These are phyloP conservation scores for Germaria angustata DNA, from an alignment of 2,888 invertebrate genomes.

Conservation along the genomic window DNA sequence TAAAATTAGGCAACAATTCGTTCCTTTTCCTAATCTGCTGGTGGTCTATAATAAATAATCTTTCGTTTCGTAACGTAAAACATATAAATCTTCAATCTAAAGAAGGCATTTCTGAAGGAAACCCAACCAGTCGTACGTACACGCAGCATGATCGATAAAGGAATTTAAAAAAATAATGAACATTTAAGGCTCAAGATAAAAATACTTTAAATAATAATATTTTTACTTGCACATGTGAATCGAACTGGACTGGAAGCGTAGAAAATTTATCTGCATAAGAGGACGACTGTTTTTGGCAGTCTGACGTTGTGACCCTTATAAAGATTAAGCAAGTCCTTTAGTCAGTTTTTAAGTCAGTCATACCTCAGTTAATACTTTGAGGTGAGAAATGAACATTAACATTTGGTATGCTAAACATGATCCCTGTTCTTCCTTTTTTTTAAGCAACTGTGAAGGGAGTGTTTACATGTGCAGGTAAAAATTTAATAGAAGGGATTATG, in stretches of 20 bases:
- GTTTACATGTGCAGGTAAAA: conserved; percentile 7
- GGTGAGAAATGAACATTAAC: conserved; percentile 66
- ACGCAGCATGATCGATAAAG: conserved; percentile 28
- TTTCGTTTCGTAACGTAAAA: not conserved
- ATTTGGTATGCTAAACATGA: conserved; percentile 68
- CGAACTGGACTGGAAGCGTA: no score
- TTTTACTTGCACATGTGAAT: not conserved
- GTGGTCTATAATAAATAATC: conserved; percentile 10
- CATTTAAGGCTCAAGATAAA: not conserved
- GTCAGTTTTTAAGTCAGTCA: conserved; percentile 22
- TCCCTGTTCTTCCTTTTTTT: not conserved
- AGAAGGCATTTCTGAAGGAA: conserved; percentile 2
- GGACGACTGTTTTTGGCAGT: not conserved
- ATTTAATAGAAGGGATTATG: conserved; percentile 7
- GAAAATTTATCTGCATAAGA: no score
- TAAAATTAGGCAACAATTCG: not conserved
- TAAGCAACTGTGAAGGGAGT: not conserved
- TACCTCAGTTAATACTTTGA: conserved; percentile 37
- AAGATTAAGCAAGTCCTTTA: conserved; percentile 51
- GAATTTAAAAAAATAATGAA: not conserved
- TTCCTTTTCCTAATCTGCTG: not conserved
- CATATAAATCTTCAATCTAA: conserved; percentile 1
- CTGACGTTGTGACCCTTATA: conserved; percentile 34
- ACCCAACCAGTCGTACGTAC: not conserved
- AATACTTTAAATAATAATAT: no score